A percentile compares a stretch with the other conserved stretches of the same genome.
Conservation (phyloP, 2,113 vertebrate species). For the Notarius lentiginosus region DNA sequence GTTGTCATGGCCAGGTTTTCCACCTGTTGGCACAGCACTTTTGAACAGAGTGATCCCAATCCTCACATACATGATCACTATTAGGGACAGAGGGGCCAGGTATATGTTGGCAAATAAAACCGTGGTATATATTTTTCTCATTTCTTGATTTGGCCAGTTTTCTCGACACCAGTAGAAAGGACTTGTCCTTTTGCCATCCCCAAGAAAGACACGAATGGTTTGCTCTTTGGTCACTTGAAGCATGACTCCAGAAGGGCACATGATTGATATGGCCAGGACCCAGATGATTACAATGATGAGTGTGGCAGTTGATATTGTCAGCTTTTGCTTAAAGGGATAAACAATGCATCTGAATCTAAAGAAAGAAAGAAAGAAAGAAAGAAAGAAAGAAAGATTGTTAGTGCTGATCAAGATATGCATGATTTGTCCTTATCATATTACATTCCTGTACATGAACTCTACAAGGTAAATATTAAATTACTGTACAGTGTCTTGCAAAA, state of each 20-base stretch:
- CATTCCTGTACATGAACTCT: neutral
- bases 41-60: conserved; percentile 83
- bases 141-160: conserved; percentile 84
- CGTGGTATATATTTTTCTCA: conserved; percentile 89
- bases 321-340: conserved; percentile 89
- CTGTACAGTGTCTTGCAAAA: too few species aligned
- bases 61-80: conserved; percentile 83
- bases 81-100: conserved; percentile 83
- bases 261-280: conserved; percentile 84
- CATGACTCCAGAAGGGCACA: conserved; percentile 89
- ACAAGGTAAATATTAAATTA: neutral
- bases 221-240: conserved; percentile 84
- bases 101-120: conserved; percentile 91
- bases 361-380: conserved; percentile 11
- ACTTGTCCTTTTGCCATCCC: conserved; percentile 72
- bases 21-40: conserved; percentile 53
- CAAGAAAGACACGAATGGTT: conserved; percentile 75
- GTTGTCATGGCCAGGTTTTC: conserved; percentile 70
- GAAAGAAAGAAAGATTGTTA: neutral
- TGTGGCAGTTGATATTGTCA: conserved; percentile 75
- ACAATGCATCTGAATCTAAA: conserved; percentile 85
- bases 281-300: conserved; percentile 81
- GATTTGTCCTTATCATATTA: neutral
- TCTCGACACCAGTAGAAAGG: conserved; percentile 89
- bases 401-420: neutral